phyloP scores from a whole-genome alignment of 2,797 vertebrate species.

The Alcedo quadribrachys region DNA sequence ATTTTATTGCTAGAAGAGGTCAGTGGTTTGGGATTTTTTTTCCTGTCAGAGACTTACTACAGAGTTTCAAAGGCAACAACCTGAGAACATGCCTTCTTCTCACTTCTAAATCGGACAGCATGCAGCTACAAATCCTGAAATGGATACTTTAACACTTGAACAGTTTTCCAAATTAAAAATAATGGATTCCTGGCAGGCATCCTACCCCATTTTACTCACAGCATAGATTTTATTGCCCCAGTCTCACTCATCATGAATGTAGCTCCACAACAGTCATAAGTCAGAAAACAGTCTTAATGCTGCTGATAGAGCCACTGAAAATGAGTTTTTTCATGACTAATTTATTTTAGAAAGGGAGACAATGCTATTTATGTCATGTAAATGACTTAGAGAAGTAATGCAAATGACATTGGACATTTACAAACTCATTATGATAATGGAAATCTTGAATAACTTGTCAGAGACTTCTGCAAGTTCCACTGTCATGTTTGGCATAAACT shows the following conservation, averaged over 20 bases:
- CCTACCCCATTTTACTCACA: slow-evolving; percentile 8
- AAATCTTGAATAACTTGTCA: background rate
- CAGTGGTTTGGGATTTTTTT: background rate
- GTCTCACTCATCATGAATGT: background rate
- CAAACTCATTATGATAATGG: slow-evolving; percentile 1
- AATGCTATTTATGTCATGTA: background rate
- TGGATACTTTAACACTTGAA: background rate
- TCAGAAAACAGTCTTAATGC: background rate
- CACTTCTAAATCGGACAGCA: background rate
- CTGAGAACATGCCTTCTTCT: background rate
- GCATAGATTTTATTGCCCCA: background rate
- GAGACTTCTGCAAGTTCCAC: background rate
- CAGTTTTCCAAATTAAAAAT: slow-evolving; percentile 34
- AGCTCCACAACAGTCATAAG: background rate
- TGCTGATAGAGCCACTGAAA: slow-evolving; percentile 23
- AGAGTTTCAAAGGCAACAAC: background rate
- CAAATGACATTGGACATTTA: background rate
- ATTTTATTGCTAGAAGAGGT: background rate
- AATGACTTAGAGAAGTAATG: slow-evolving; percentile 8
- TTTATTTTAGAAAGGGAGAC: slow-evolving; percentile 18
- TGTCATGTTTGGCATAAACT: background rate
- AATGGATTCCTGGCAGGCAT: background rate
- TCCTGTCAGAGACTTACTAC: background rate
- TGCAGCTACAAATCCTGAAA: background rate
- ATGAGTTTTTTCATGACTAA: background rate